These are phyloP conservation scores for Setophaga coronata DNA, from an alignment of 2,113 vertebrate species.

Conservation along the genomic window DNA sequence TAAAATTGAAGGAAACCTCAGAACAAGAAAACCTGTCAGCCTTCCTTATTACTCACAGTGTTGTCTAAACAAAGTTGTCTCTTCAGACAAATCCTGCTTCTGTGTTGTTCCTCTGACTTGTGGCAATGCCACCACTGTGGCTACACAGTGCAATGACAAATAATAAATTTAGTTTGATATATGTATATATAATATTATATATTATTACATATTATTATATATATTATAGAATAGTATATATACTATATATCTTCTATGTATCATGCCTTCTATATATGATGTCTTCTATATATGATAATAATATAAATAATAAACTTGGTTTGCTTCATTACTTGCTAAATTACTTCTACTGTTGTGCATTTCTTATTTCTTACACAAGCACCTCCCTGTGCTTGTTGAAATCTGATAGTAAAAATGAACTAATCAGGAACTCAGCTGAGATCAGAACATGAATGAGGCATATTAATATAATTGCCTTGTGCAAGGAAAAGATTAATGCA, in stretches of 20 bases:
- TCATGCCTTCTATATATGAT: no score
- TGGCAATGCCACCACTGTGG: background rate
- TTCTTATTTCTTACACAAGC: background rate
- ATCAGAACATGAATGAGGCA: background rate
- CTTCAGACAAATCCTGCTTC: background rate
- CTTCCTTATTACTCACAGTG: background rate
- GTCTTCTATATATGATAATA: no score
- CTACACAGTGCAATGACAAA: background rate
- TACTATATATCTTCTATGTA: no score
- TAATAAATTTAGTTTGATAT: background rate
- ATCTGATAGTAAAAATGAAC: background rate
- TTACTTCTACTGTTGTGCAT: background rate
- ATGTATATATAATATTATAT: no score
- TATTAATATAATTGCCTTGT: background rate
- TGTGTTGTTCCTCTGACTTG: background rate
- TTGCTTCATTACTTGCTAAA: background rate
- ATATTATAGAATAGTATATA: no score
- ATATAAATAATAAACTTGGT: no score
- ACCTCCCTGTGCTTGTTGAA: background rate
- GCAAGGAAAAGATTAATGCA: background rate
- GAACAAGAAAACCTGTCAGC: background rate
- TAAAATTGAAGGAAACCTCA: background rate
- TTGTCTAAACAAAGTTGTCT: background rate
- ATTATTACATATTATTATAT: no score
- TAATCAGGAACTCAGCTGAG: background rate